phyloP scores from a whole-genome alignment of 2,888 invertebrate genomes.

The Drosophila helvetica region DNA sequence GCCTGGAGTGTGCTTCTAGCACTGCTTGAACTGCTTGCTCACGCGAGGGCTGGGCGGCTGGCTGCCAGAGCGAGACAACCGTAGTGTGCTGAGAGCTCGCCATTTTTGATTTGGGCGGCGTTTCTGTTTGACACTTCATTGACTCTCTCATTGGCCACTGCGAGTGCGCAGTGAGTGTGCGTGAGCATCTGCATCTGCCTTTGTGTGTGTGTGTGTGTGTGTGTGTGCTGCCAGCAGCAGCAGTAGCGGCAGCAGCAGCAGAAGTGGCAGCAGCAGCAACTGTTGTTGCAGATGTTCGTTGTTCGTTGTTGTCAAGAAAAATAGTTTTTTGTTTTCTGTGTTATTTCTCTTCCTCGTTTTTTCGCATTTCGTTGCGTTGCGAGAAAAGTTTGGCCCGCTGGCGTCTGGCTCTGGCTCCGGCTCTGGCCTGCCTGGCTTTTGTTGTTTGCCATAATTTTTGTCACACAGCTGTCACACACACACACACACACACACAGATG shows the following conservation, averaged over 20 bases:
- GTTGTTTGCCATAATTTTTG: slow-evolving; percentile 78
- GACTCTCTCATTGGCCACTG: slow-evolving; percentile 79
- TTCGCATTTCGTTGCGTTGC: slow-evolving; percentile 57
- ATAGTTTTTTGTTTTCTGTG: slow-evolving; percentile 62
- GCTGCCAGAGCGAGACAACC: slow-evolving; percentile 46
- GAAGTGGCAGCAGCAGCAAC: slow-evolving; percentile 12
- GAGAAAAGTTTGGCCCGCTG: slow-evolving; percentile 66
- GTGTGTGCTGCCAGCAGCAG: background rate
- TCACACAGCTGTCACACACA: slow-evolving; percentile 79
- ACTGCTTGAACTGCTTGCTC: slow-evolving; percentile 63
- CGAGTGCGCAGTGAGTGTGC: slow-evolving; percentile 72
- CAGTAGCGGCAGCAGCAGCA: background rate
- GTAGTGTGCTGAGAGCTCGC: slow-evolving; percentile 71
- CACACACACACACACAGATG: slow-evolving; percentile 31
- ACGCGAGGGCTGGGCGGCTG: background rate
- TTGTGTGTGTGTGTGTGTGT: background rate
- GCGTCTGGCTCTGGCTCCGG: slow-evolving; percentile 20
- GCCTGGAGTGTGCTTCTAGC: slow-evolving; percentile 42
- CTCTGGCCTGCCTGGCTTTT: slow-evolving; percentile 51
- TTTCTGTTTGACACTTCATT: slow-evolving; percentile 50
- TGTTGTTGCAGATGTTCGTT: slow-evolving; percentile 70
- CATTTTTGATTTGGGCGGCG: slow-evolving; percentile 84
- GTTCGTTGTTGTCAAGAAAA: slow-evolving; percentile 77
- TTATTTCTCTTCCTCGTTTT: slow-evolving; percentile 52
- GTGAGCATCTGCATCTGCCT: slow-evolving; percentile 5